Evolutionary conservation across 1,140 invertebrate species (phyloP).

Genomic region (Coenobita brevimanus): DNA sequence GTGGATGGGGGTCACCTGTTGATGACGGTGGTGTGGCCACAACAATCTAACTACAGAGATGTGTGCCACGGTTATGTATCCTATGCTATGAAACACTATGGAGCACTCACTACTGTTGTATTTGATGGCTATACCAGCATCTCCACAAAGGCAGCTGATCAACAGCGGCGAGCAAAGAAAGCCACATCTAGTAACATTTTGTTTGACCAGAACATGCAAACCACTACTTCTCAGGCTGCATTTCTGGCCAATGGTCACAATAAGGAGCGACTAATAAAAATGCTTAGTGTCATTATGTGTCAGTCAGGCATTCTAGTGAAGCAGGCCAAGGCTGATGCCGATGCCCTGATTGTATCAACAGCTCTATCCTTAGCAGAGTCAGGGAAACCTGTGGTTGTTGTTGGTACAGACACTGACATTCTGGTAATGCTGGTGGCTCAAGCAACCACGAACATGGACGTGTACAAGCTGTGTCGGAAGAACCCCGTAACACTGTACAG

Average conservation of each 20-base stretch:
- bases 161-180: not conserved
- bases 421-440: slow-evolving; percentile 25
- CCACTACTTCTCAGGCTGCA: not conserved
- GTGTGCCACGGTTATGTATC: not conserved
- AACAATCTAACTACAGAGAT: slow-evolving; percentile 7
- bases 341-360: slow-evolving; percentile 25
- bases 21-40: not conserved
- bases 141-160: slow-evolving; percentile 14
- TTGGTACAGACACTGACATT: not conserved
- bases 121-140: slow-evolving; percentile 10
- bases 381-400: slow-evolving; percentile 34
- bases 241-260: slow-evolving; percentile 21
- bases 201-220: slow-evolving; percentile 22
- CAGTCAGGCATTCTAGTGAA: slow-evolving; percentile 22
- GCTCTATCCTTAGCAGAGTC: slow-evolving; percentile 29
- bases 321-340: slow-evolving; percentile 29
- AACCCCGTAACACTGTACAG: too few relatives aligned
- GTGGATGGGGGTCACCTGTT: slow-evolving; percentile 25
- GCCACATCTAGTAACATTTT: slow-evolving; percentile 21
- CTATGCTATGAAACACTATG: slow-evolving; percentile 23
- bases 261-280: slow-evolving; percentile 32
- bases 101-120: slow-evolving; percentile 16
- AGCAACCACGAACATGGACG: slow-evolving; percentile 28
- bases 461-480: slow-evolving; percentile 9
- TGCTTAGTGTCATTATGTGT: slow-evolving; percentile 24